Evolutionary conservation across 2,797 vertebrate species (phyloP).

Genomic region (Chelonia mydas): DNA sequence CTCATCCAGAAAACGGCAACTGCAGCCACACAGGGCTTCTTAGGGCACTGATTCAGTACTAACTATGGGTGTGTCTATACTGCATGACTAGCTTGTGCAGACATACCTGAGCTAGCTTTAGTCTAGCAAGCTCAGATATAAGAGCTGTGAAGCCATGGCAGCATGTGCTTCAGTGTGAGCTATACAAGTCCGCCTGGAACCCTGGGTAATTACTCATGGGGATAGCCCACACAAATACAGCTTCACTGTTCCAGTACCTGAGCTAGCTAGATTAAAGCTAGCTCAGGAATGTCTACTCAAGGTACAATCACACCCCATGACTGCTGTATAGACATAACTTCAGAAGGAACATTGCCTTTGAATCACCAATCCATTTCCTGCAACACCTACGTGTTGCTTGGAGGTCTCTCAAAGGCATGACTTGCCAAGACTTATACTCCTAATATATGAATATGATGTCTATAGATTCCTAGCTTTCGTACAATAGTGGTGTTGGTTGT

Average conservation of each 20-base stretch:
- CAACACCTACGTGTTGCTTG: too few relatives aligned
- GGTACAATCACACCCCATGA: neutral
- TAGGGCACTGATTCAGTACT: neutral
- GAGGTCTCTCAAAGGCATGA: neutral
- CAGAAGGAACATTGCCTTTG: neutral
- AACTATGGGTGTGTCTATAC: neutral
- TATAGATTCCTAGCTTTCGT: neutral
- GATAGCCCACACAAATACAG: neutral
- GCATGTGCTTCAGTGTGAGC: neutral
- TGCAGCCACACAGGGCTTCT: neutral
- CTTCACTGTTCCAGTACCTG: neutral
- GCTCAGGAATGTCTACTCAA: neutral
- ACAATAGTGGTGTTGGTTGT: neutral
- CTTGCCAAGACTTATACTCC: neutral
- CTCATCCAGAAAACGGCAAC: neutral
- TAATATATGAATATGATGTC: neutral
- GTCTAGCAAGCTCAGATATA: neutral
- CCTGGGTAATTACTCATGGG: neutral
- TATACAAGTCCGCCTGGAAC: neutral
- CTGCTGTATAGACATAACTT: neutral
- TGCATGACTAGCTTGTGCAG: neutral
- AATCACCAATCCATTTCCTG: neutral
- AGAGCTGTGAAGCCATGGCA: neutral
- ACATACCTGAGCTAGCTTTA: neutral
- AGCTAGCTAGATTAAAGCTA: neutral